Evolutionary conservation across 2,888 invertebrate genomes (phyloP).

Genomic region (Pachliopta kotzebuea): DNA sequence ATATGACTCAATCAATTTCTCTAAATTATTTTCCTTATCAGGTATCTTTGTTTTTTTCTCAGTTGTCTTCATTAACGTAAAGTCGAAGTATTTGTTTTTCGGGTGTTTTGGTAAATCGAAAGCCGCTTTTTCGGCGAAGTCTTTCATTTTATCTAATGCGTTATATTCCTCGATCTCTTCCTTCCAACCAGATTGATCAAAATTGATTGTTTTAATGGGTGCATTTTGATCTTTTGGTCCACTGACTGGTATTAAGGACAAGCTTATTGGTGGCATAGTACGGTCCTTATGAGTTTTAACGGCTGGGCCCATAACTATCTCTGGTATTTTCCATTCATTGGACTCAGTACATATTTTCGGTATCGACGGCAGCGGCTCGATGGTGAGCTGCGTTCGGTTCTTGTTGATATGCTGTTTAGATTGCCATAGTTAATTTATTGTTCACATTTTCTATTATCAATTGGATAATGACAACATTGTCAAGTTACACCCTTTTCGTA

Average conservation of each 20-base stretch:
- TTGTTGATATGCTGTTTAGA: constrained; percentile 78
- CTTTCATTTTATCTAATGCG: constrained; percentile 75
- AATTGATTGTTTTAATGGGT: constrained; percentile 59
- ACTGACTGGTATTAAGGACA: constrained; percentile 70
- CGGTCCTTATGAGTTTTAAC: constrained; percentile 58
- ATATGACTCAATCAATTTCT: constrained; percentile 68
- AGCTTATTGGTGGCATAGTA: constrained; percentile 70
- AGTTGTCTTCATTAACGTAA: constrained; percentile 51
- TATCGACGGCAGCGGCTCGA: constrained; percentile 64
- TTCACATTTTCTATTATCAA: constrained; percentile 68
- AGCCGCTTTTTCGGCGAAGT: constrained; percentile 74
- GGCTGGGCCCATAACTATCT: constrained; percentile 59
- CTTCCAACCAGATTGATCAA: constrained; percentile 57
- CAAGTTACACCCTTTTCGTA: constrained; percentile 40
- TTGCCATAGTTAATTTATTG: constrained; percentile 47
- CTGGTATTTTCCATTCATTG: constrained; percentile 65
- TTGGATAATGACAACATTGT: constrained; percentile 78
- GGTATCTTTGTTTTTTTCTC: constrained; percentile 49
- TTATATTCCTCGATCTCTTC: constrained; percentile 69
- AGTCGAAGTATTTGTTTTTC: constrained; percentile 59
- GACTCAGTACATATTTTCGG: constrained; percentile 46
- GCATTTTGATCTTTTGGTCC: constrained; percentile 60
- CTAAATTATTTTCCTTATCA: constrained; percentile 63
- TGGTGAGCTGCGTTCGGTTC: constrained; percentile 73
- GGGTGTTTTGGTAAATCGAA: constrained; percentile 66